Percentiles rank a stretch among this genome's conserved stretches.
phyloP scores from a whole-genome alignment of 2,113 vertebrate species.

The Cacatua alba region DNA sequence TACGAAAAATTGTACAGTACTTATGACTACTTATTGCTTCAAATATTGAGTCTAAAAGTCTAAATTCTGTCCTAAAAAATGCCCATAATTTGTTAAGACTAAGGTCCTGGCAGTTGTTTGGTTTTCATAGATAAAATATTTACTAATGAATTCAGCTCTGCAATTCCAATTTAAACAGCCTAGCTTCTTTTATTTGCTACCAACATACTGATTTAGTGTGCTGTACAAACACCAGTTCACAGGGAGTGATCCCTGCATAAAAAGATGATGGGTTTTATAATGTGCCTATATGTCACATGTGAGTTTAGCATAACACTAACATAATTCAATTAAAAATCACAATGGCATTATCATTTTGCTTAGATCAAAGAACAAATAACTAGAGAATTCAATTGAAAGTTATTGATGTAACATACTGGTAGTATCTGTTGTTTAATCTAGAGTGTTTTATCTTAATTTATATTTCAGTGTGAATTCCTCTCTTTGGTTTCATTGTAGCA shows the following conservation, averaged over 20 bases:
- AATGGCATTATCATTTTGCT: constrained; percentile 53
- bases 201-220: not conserved
- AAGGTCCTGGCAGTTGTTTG: accelerated
- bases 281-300: not conserved
- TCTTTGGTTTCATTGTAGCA: not conserved
- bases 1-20: not conserved
- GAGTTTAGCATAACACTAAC: constrained; percentile 5
- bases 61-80: not conserved
- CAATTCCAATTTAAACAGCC: not conserved
- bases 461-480: constrained; percentile 35
- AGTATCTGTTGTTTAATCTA: constrained; percentile 46
- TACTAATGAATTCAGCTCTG: not conserved
- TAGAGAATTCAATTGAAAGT: constrained; percentile 66
- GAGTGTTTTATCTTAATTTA: constrained; percentile 59
- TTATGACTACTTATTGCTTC: not conserved
- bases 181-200: not conserved
- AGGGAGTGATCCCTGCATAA: not conserved
- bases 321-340: constrained; percentile 68
- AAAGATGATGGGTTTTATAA: not conserved
- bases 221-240: not conserved
- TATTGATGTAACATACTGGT: constrained; percentile 36
- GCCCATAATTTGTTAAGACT: not conserved
- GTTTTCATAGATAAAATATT: not conserved
- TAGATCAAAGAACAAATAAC: constrained; percentile 59
- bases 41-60: not conserved